These are phyloP conservation scores for Antennarius maculatus DNA, from an alignment of 2,797 vertebrate genomes.

Conservation along the genomic window DNA sequence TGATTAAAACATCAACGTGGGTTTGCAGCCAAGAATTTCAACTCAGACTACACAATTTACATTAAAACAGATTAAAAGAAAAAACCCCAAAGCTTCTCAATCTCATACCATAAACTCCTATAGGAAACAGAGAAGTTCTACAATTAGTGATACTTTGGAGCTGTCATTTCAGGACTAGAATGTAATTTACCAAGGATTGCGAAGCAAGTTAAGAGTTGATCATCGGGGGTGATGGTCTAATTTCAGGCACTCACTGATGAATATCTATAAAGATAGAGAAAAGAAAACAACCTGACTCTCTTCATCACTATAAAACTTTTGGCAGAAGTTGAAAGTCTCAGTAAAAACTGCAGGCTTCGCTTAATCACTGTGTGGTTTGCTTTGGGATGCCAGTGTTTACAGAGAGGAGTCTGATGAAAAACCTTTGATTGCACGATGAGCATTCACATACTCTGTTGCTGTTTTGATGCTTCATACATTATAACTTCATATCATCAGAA, in stretches of 20 bases:
- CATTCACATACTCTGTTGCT: constrained; percentile 58
- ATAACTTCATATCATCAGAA: constrained; percentile 52
- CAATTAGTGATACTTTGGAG: constrained; percentile 44
- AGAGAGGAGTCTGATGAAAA: constrained; percentile 74
- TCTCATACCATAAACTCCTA: constrained; percentile 30
- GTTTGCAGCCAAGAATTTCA: constrained; percentile 25
- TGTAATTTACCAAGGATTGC: constrained; percentile 48
- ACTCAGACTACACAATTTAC: background rate
- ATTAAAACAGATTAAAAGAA: constrained; percentile 12
- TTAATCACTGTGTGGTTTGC: constrained; percentile 77
- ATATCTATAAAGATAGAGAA: constrained; percentile 61
- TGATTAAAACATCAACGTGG: constrained; percentile 13
- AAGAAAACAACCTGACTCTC: constrained; percentile 72
- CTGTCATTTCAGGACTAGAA: constrained; percentile 36
- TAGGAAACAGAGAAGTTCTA: constrained; percentile 31
- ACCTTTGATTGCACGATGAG: constrained; percentile 72
- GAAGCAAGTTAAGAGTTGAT: constrained; percentile 56
- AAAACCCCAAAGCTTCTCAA: constrained; percentile 20
- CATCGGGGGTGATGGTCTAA: constrained; percentile 40
- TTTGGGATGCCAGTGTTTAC: constrained; percentile 77
- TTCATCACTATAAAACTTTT: constrained; percentile 76
- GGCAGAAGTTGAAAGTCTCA: constrained; percentile 75
- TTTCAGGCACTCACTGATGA: constrained; percentile 64
- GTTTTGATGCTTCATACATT: constrained; percentile 54
- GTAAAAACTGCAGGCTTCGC: constrained; percentile 63